phyloP scores from a whole-genome alignment of 2,113 vertebrate genomes.

The Procavia capensis region DNA sequence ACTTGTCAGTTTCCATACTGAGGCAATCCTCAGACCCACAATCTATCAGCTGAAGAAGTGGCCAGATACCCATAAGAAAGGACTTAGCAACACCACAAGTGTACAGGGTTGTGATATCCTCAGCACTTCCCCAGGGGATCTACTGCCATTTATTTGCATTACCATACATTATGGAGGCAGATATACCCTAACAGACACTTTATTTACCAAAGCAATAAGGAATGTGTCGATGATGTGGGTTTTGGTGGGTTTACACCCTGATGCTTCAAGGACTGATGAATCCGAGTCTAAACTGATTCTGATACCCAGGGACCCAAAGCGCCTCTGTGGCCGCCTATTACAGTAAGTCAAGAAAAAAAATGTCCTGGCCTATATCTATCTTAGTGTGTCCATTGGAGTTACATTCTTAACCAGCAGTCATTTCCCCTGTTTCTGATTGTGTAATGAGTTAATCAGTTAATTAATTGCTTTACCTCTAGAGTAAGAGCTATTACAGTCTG shows the following conservation, averaged over 20 bases:
- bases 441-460: background rate
- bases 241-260: no score
- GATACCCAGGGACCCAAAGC: background rate
- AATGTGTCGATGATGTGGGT: no score
- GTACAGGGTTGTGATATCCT: background rate
- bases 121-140: background rate
- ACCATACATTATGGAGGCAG: background rate
- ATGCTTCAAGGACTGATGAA: background rate
- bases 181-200: background rate
- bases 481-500: background rate
- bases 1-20: background rate
- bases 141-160: background rate
- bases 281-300: background rate
- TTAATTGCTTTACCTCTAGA: background rate
- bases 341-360: background rate
- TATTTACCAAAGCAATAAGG: no score
- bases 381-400: background rate
- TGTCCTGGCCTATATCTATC: background rate
- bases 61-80: constrained; percentile 2
- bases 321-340: background rate
- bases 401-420: background rate
- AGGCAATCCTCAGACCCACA: background rate
- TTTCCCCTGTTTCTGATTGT: background rate
- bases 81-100: background rate
- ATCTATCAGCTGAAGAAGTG: background rate